Conservation (phyloP, 1,140 invertebrate species). For the Solen grandis region DNA sequence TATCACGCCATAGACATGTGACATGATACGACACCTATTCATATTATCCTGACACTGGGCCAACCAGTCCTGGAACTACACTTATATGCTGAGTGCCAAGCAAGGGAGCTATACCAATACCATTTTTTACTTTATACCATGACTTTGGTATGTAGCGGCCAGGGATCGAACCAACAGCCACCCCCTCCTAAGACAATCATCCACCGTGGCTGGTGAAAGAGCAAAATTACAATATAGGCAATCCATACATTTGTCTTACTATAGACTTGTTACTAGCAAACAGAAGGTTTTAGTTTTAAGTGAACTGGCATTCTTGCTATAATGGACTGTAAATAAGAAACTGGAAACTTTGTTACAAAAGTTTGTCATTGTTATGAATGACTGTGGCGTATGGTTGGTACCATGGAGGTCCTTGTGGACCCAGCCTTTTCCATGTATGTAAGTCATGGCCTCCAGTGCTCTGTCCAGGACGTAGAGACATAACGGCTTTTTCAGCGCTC, state of each 20-base stretch:
- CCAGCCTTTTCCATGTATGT: slow-evolving; percentile 47
- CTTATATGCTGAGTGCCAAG: no score
- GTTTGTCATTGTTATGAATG: neutral
- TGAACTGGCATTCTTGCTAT: neutral
- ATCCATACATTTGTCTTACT: neutral
- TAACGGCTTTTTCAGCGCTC: slow-evolving; percentile 25
- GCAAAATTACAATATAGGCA: neutral
- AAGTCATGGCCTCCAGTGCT: slow-evolving; percentile 7
- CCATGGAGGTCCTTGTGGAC: slow-evolving; percentile 51
- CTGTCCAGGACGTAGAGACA: slow-evolving; percentile 51
- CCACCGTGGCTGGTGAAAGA: no score
- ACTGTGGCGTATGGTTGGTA: no score
- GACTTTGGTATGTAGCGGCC: no score
- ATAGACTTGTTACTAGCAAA: neutral
- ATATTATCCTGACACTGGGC: no score
- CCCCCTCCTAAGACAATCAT: no score
- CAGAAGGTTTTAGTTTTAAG: neutral
- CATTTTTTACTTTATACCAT: no score
- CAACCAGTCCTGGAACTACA: no score
- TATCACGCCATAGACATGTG: no score
- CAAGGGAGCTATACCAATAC: no score
- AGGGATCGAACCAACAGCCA: no score
- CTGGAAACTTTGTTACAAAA: neutral
- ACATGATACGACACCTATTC: no score
- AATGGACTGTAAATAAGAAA: neutral